Base-by-base conservation (phyloP, 2,888 invertebrate species). In the Dicycla oo region DNA sequence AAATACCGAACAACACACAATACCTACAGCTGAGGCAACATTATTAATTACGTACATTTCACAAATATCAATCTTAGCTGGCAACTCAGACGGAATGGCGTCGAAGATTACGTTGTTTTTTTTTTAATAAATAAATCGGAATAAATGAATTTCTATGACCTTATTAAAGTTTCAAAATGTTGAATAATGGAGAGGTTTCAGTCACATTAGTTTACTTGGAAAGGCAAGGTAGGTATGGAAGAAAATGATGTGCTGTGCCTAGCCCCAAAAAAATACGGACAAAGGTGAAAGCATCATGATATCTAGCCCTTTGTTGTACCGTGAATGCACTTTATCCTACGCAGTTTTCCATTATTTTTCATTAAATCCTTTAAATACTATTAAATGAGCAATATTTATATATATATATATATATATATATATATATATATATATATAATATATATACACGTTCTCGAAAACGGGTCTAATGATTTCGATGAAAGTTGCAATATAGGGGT, bases 31-130 rank as follows among this genome's bases (percentile, higher is more conserved):
- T 60, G 11, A 66, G 53, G 40, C 58, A 53, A 82, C 74, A 74
- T 73, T 71, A 64, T 63, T 53, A 83, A 70, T 73, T 70, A 45
- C 40, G 18, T 20, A 54, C 58, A 84, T 85, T 74, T 71, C 40
- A 74, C 66, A 71, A 81, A 78, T 78, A 61, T 69, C 58, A 61
- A 73, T 65, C 47, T 57, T 43, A 51, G 38, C 68, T 34, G n/a
- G 51, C 63, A 73, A 62, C 69, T 47, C 61, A 85, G 81, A 82
- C 75, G 53, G 73, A 79, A 75, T 77, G 85, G 83, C 78, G 80
- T 54, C 76, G 40, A 72, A 47, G 47, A 74, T 69, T 75, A 63
- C 73, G 75, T 73, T 76, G 72, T 73, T 61, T 81, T 80, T 64
- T 56, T 62, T 47, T 34, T 1, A 30, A 26, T 56, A 47, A 68